Evolutionary conservation across 2,113 vertebrate species (phyloP).

Genomic region (Campylorhamphus procurvoides): DNA sequence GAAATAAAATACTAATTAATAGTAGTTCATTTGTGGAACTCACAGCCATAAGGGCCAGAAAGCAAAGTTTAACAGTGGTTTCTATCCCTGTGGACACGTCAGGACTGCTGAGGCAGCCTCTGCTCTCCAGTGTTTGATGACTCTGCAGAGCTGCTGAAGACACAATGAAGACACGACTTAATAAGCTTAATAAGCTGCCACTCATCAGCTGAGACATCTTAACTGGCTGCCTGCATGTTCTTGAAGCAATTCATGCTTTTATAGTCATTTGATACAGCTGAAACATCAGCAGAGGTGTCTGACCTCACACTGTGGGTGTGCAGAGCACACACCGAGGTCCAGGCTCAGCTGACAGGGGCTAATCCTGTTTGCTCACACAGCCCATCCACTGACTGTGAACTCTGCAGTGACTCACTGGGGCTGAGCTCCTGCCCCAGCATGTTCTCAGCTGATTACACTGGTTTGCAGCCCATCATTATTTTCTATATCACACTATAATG

Average conservation of each 20-base stretch:
- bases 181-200: slow-evolving; percentile 32
- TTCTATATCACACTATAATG: slow-evolving; percentile 49
- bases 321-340: neutral
- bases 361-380: neutral
- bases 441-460: slow-evolving; percentile 15
- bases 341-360: neutral
- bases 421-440: slow-evolving; percentile 9
- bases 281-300: neutral
- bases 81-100: neutral
- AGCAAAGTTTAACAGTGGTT: neutral
- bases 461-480: slow-evolving; percentile 56
- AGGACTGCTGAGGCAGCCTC: neutral
- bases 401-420: neutral
- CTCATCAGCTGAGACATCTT: slow-evolving; percentile 14
- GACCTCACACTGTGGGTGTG: neutral
- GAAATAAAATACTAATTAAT: neutral
- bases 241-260: neutral
- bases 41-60: neutral
- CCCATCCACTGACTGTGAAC: neutral
- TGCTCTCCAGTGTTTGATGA: neutral
- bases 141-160: neutral
- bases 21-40: neutral
- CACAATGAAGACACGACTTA: neutral
- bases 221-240: neutral
- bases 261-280: neutral